These are phyloP conservation scores for Scrobipalpa atriplicella DNA, from an alignment of 2,888 invertebrate genomes.

Conservation along the genomic window DNA sequence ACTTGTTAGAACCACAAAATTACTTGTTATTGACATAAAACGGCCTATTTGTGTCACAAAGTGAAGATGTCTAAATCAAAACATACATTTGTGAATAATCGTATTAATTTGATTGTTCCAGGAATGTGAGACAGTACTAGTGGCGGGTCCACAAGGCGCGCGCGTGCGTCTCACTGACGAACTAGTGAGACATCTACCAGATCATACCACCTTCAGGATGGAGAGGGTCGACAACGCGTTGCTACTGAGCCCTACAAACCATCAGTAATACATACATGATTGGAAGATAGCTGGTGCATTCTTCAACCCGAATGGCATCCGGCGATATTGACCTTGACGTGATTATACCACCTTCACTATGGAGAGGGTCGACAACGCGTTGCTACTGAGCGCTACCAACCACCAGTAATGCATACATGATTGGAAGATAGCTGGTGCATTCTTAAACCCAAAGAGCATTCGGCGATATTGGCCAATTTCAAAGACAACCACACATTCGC, in stretches of 20 bases:
- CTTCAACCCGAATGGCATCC: too few relatives aligned
- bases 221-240: slow-evolving; percentile 57
- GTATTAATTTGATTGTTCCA: slow-evolving; percentile 45
- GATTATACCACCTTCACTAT: slow-evolving; percentile 81
- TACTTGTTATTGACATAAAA: too few relatives aligned
- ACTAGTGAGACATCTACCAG: slow-evolving; percentile 91
- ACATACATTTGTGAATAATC: slow-evolving; percentile 23
- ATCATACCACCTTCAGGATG: slow-evolving; percentile 77
- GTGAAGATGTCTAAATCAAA: slow-evolving; percentile 30
- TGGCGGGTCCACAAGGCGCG: slow-evolving; percentile 92
- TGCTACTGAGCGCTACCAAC: slow-evolving; percentile 45
- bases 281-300: background rate
- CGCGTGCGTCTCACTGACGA: slow-evolving; percentile 93
- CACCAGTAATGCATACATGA: background rate
- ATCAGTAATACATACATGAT: background rate
- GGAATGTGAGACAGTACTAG: slow-evolving; percentile 85
- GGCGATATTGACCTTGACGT: slow-evolving; percentile 43
- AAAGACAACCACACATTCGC: too few relatives aligned
- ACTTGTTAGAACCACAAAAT: too few relatives aligned
- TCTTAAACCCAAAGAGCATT: too few relatives aligned
- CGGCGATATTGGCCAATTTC: too few relatives aligned
- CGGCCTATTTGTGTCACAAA: background rate
- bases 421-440: background rate
- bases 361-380: slow-evolving; percentile 55
- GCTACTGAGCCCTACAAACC: slow-evolving; percentile 40